phyloP scores from a whole-genome alignment of 2,888 invertebrate genomes.

The Leptinotarsa juncta region DNA sequence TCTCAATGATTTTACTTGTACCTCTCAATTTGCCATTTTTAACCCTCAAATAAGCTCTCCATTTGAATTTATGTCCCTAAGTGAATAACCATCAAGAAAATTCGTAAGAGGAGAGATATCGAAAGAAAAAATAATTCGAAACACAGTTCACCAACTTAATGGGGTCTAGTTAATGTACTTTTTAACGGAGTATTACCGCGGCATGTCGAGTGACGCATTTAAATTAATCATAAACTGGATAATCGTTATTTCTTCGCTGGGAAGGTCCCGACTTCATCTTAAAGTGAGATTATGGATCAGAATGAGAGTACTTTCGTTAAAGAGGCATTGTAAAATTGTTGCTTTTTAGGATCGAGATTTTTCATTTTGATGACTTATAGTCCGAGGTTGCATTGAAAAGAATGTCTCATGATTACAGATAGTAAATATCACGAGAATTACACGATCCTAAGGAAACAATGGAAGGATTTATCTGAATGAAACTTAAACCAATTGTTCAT shows the following conservation, averaged over 20 bases:
- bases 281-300: constrained; percentile 26
- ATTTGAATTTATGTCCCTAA: constrained; percentile 17
- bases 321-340: constrained; percentile 21
- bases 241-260: constrained; percentile 31
- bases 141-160: constrained; percentile 35
- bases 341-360: constrained; percentile 23
- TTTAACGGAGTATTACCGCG: constrained; percentile 43
- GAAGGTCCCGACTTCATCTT: constrained; percentile 18
- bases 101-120: constrained; percentile 22
- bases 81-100: constrained; percentile 19
- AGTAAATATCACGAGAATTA: background rate
- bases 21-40: background rate
- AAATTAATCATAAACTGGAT: constrained; percentile 42
- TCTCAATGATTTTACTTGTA: too few relatives aligned
- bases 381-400: background rate
- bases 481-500: background rate
- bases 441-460: background rate
- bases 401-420: background rate
- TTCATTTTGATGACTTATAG: constrained; percentile 16
- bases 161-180: constrained; percentile 35
- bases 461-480: too few relatives aligned
- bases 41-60: background rate
- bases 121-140: constrained; percentile 33
- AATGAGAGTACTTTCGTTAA: constrained; percentile 13
- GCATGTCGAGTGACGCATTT: constrained; percentile 34